A percentile compares a stretch with the other conserved stretches of the same genome.
These are phyloP conservation scores for Peucedramus taeniatus DNA, from an alignment of 2,113 vertebrate genomes.

Conservation along the genomic window DNA sequence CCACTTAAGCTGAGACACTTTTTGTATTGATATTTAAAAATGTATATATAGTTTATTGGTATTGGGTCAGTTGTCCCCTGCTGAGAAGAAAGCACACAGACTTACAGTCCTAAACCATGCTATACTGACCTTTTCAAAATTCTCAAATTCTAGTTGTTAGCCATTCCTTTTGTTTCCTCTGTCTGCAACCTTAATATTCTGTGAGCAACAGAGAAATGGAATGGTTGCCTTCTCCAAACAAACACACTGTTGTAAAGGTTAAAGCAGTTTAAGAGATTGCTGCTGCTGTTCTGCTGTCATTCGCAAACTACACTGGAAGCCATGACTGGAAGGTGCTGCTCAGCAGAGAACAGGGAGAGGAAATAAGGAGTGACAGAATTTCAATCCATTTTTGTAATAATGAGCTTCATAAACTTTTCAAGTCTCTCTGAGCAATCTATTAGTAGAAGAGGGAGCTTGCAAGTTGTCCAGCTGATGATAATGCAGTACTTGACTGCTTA, in stretches of 20 bases:
- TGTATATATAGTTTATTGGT: neutral
- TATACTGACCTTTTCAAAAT: constrained; percentile 42
- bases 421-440: neutral
- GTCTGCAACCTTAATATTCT: neutral
- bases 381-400: neutral
- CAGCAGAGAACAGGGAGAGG: neutral
- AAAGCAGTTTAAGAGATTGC: neutral
- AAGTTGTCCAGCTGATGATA: neutral
- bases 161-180: neutral
- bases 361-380: neutral
- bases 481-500: neutral
- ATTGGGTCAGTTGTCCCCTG: neutral
- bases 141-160: neutral
- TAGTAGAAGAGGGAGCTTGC: neutral
- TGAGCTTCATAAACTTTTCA: neutral
- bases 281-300: neutral
- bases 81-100: neutral
- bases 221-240: neutral
- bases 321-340: constrained; percentile 1
- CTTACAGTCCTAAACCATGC: neutral
- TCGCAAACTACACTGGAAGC: neutral
- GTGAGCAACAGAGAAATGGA: neutral
- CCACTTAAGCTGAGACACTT: neutral
- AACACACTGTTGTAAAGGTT: constrained; percentile 31
- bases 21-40: neutral